Base-by-base conservation (phyloP, 1,140 invertebrate species). In the Bombus breviceps region DNA sequence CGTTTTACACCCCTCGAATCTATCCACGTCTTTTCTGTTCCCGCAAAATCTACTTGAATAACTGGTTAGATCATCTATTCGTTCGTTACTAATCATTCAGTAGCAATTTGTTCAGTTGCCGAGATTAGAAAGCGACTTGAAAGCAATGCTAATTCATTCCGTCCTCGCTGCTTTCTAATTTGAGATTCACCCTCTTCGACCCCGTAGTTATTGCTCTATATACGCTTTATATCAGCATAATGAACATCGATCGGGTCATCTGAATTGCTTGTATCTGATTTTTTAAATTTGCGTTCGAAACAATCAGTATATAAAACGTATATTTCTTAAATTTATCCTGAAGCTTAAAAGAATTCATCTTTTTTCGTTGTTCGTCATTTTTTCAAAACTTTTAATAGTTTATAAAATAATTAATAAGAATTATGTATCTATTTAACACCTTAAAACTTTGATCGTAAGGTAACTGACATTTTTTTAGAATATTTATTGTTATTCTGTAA, bases 121-220 rank as follows among this genome's bases (percentile, higher is more conserved):
- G 91, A 93, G 93, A 93, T 93, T 93, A 93, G 92, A 92, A 92
- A 92, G 92, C 88, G 86, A 92, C 92, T 93, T 93, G 92, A 93
- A 93, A 93, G 92, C 92, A 87, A 93, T 93, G 92, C 92, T 93
- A 93, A 93, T 93, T 93, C 82, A 72, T 81, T 43, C 76, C 18
- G 68, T 47, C 28, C 81, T 74, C 76, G 81, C 90, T 76, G 85
- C 85, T 92, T 92, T 92, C 88, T 92, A 92, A 92, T 92, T 92
- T 91, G 53, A 82, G 83, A 92, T 92, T 91, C 88, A 87, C 89
- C 87, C 89, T 89, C 86, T 78, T 77, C 90, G 82, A 84, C 86
- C 88, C 84, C 47, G 75, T 39, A 53, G 73, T 87, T 87, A 88
- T 86, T 91, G 83, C 82, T 90, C 87, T 90, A 91, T 88, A 90